Evolutionary conservation across 2,888 invertebrate genomes (phyloP).

Genomic region (Brachycybe producta): DNA sequence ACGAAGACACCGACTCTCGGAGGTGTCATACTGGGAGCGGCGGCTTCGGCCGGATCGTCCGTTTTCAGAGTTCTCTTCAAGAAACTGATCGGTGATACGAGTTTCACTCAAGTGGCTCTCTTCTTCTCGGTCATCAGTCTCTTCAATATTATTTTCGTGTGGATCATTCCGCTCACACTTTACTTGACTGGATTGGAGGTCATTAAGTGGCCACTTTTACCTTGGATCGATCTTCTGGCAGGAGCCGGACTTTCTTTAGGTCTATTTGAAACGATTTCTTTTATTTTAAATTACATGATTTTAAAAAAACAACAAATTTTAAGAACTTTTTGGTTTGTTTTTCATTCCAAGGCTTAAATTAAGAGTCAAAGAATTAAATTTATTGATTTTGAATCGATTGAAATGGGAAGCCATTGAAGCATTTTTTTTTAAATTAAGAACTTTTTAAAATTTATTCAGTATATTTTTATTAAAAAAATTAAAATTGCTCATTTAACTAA

Average conservation of each 20-base stretch:
- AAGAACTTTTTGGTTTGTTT: too few relatives aligned
- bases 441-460: too few relatives aligned
- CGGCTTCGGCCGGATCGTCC: slow-evolving; percentile 82
- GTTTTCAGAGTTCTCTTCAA: slow-evolving; percentile 92
- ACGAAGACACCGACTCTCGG: slow-evolving; percentile 69
- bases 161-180: slow-evolving; percentile 78
- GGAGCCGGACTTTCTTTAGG: slow-evolving; percentile 64
- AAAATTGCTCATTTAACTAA: slow-evolving; percentile 12
- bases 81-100: slow-evolving; percentile 84
- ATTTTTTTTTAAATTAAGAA: too few relatives aligned
- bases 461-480: slow-evolving; percentile 17
- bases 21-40: slow-evolving; percentile 77
- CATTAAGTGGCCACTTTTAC: slow-evolving; percentile 65
- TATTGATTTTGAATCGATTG: too few relatives aligned
- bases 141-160: slow-evolving; percentile 71
- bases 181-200: slow-evolving; percentile 77
- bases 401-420: too few relatives aligned
- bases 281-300: too few relatives aligned
- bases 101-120: slow-evolving; percentile 78
- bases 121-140: slow-evolving; percentile 85
- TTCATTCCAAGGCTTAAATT: too few relatives aligned
- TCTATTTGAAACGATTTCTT: slow-evolving; percentile 40
- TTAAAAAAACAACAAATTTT: too few relatives aligned
- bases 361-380: too few relatives aligned
- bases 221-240: slow-evolving; percentile 71